Evolutionary conservation across 2,888 invertebrate species (phyloP), one percentile per base, ranked within the genome.

Genomic region (Acrocyrtus sp.): DNA sequence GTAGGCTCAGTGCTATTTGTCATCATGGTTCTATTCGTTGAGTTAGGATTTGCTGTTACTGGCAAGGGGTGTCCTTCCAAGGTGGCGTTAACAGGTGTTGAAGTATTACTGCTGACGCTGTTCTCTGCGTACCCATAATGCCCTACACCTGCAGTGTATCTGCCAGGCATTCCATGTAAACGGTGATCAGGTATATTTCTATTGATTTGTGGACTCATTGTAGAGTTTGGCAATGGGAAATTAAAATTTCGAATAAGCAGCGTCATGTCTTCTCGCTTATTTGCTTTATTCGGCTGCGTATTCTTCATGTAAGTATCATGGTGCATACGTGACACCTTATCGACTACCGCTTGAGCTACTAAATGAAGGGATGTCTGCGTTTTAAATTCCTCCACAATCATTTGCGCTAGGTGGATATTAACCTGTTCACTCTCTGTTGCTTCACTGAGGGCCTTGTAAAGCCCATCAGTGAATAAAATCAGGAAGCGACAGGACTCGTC

Each of bases 181-280:
- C 53, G 27, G 61, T n/a, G n/a, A 51, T n/a, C n/a, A n/a, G n/a
- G n/a, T 10, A 66, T 60, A 27, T 51, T 72, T 21, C 72, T 41
- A 48, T 61, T 74, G 39, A 72, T 62, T 10, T 79, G 83, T 2
- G 84, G 83, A 70, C 83, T 85, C 45, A 82, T 81, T 17, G 87
- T 84, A 0, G 89, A 88, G 77, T 90, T 88, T 0, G 92, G 90
- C 21, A 94, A 85, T 0, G 91, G 88, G 82, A 90, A 94, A 82
- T 93, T 94, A 81, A 96, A 95, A 83, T 95, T 95, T 48, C 95
- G 87, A 62, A 96, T 90, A 0, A 96, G 83, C 21, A 96, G 86
- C 0, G 95, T 94, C 82, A 95, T 93, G 81, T 95, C 95, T 17
- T 93, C 94, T 39, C 93, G 88, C 47, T 90, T 90, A 62, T 85